Percentiles rank a stretch among this genome's conserved stretches.
Conservation (phyloP, 2,888 invertebrate genomes). For the Chrysolina oricalcia region DNA sequence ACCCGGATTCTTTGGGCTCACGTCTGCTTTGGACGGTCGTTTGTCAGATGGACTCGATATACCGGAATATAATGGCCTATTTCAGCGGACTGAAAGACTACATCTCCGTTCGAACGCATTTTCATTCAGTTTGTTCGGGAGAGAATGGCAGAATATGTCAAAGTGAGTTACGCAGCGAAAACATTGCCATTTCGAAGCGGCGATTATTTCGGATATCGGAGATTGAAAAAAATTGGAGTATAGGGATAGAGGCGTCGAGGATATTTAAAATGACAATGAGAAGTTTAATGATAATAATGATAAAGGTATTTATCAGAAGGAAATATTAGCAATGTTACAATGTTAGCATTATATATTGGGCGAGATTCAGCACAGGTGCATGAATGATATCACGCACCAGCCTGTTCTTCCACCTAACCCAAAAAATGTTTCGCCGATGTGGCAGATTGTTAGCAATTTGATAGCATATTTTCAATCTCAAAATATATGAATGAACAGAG, state of each 20-base stretch:
- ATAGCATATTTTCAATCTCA: too few relatives aligned
- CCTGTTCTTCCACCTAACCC: too few relatives aligned
- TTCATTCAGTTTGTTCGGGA: neutral
- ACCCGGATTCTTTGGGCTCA: neutral
- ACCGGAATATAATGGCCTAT: neutral
- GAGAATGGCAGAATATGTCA: neutral
- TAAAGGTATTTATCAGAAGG: too few relatives aligned
- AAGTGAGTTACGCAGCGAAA: constrained; percentile 2
- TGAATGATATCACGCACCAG: too few relatives aligned
- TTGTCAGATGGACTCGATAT: neutral
- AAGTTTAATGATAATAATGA: too few relatives aligned
- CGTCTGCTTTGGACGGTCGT: neutral
- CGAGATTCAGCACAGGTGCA: too few relatives aligned
- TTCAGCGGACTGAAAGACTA: neutral
- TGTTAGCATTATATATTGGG: too few relatives aligned
- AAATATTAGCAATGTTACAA: too few relatives aligned
- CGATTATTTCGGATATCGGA: neutral
- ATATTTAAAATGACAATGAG: too few relatives aligned
- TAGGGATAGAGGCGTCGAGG: neutral
- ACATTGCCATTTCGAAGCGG: neutral
- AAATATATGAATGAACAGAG: too few relatives aligned
- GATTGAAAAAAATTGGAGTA: neutral
- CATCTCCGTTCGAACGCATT: neutral
- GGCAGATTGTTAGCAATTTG: too few relatives aligned
- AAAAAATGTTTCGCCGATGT: too few relatives aligned